Conservation (phyloP, 2,797 vertebrate genomes). For the Prionace glauca region DNA sequence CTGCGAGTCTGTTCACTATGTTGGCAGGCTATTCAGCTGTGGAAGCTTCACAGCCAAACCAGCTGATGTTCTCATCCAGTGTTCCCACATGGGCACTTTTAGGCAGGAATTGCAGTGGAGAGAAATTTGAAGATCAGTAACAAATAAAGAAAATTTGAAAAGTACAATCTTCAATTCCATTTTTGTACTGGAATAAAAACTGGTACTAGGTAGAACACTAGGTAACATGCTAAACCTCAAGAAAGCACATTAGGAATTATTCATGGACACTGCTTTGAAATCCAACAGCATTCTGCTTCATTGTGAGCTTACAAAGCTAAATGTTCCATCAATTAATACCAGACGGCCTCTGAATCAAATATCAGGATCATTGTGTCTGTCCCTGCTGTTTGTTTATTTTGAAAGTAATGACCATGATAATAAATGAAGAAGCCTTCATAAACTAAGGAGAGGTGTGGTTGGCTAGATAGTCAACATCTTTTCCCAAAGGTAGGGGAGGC, state of each 20-base stretch:
- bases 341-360: neutral
- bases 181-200: neutral
- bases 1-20: neutral
- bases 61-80: neutral
- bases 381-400: neutral
- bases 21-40: neutral
- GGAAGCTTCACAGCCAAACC: neutral
- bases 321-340: neutral
- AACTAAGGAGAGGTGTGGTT: too few species aligned
- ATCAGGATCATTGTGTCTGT: neutral
- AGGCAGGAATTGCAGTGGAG: neutral
- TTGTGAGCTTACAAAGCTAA: too few species aligned
- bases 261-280: neutral
- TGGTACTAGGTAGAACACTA: neutral
- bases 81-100: neutral
- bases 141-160: neutral
- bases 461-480: too few species aligned
- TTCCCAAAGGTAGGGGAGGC: too few species aligned
- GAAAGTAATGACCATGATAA: neutral
- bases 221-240: neutral
- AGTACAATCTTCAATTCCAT: neutral
- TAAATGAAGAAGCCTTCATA: neutral
- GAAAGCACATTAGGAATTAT: neutral
- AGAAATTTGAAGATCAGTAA: neutral
- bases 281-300: too few species aligned